Evolutionary conservation across 1,140 invertebrate species (phyloP), one percentile per base, ranked within the genome.

Genomic region (Trinorchestia longiramus): DNA sequence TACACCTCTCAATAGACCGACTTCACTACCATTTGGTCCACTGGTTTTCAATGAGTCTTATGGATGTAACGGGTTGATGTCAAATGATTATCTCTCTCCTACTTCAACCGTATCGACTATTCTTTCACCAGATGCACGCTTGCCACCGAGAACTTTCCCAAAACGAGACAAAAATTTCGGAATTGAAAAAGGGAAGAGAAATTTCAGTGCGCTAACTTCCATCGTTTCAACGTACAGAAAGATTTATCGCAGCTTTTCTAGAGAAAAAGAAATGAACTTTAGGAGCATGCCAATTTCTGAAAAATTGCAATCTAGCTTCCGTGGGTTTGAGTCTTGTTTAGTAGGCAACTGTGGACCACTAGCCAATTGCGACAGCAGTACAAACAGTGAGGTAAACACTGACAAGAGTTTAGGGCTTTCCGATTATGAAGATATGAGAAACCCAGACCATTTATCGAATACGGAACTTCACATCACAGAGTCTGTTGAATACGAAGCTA

Each of bases 341-440:
- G 87, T 15, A 36, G 41, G 43, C n/a, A 90, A 41, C 43, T 90
- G 28, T 28, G 43, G 43, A 42, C 41, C 28, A 90, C 88, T 28
- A 8, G 88, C 8, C 3, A 77, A 36, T 77, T 36, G 62, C 36
- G 62, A 36, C 28, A 28, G 62, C 47, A 19, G 47, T 36, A 36
- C 62, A 77, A 36, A 36, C 62, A 77, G 8, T 36, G 62, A 11
- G 36, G 62, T 77, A 36, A 77, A 77, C 1, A 77, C 62, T 11
- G 62, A 11, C 62, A 77, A 15, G 62, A 77, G 15, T 77, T 15
- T 36, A 23, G 1, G 1, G 1, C 15, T 42, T 90, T 42, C 41
- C 40, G 92, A 94, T 28, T 94, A 94, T 43, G 92, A 47, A 94
- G 92, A 94, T 94, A 94, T 94, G 92, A 94, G 44, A 47, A 43